Evolutionary conservation across 1,140 invertebrate genomes (phyloP).

Genomic region (Zelostemma sp.): DNA sequence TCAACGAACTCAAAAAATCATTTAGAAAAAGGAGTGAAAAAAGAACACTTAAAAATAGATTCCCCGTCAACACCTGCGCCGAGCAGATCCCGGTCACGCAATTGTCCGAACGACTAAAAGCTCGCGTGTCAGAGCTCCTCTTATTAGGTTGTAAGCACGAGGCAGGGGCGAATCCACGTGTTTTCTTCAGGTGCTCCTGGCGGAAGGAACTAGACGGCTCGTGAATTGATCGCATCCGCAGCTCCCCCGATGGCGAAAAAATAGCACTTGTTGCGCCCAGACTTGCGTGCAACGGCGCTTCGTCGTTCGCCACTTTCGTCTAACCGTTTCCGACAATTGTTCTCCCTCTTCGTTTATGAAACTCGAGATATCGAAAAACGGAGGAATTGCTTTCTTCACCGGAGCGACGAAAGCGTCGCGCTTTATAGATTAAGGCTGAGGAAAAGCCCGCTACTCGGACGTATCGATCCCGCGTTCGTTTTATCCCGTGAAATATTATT

Average conservation of each 20-base stretch:
- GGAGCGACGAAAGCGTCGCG: not conserved
- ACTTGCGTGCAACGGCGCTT: conserved; percentile 22
- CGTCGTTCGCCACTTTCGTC: conserved; percentile 22
- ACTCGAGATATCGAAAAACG: conserved; percentile 7
- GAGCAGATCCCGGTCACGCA: conserved; percentile 34
- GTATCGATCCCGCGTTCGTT: not conserved
- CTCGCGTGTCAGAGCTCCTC: conserved; percentile 24
- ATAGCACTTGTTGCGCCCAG: conserved; percentile 44
- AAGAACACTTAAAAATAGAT: too few species aligned
- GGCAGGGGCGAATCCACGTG: not conserved
- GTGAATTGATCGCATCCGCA: conserved; percentile 39
- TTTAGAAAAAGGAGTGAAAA: too few species aligned
- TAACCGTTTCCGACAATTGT: conserved; percentile 36
- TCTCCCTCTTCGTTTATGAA: conserved; percentile 6
- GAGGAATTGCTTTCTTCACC: not conserved
- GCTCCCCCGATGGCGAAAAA: conserved; percentile 27
- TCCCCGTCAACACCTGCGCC: conserved; percentile 36
- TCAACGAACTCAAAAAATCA: too few species aligned
- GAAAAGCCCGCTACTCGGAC: not conserved
- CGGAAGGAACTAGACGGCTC: conserved; percentile 25
- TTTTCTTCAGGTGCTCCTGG: conserved; percentile 7
- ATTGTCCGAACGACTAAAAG: conserved; percentile 29
- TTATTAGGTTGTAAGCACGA: conserved; percentile 36
- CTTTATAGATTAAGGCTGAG: not conserved
- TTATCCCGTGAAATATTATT: not conserved